phyloP scores from a whole-genome alignment of 2,113 vertebrate genomes.

The Oncorhynchus kisutch region DNA sequence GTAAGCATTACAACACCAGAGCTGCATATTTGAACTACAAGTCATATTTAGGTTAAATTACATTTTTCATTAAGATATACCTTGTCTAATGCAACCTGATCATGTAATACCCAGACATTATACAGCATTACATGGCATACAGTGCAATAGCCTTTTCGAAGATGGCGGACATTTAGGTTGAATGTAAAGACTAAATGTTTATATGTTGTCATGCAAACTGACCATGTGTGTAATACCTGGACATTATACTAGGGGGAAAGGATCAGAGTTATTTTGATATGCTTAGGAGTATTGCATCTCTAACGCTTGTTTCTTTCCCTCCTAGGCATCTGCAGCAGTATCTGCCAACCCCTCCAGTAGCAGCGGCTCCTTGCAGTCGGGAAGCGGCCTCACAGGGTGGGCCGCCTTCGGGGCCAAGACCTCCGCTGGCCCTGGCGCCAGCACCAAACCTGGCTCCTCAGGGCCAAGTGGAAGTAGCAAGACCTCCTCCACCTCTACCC shows the following conservation, averaged over 20 bases:
- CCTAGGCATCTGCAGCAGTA: constrained; percentile 78
- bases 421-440: constrained; percentile 74
- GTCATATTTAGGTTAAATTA: too few relatives aligned
- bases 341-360: constrained; percentile 81
- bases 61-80: too few relatives aligned
- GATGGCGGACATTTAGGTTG: neutral
- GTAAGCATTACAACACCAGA: constrained; percentile 59
- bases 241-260: too few relatives aligned
- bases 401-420: constrained; percentile 96
- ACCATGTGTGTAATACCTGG: too few relatives aligned
- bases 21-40: too few relatives aligned
- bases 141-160: too few relatives aligned
- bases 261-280: neutral
- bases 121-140: too few relatives aligned
- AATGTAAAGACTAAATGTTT: neutral
- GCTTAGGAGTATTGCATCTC: neutral
- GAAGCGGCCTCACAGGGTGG: constrained; percentile 93
- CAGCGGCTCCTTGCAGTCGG: constrained; percentile 78
- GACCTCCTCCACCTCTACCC: constrained; percentile 70
- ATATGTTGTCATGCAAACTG: too few relatives aligned
- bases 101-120: too few relatives aligned
- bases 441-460: constrained; percentile 82
- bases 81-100: too few relatives aligned
- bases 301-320: neutral
- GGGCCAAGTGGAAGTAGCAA: constrained; percentile 78